A percentile compares a stretch with the other conserved stretches of the same genome.
phyloP scores from a whole-genome alignment of 2,113 vertebrate genomes.

The Murina feae region DNA sequence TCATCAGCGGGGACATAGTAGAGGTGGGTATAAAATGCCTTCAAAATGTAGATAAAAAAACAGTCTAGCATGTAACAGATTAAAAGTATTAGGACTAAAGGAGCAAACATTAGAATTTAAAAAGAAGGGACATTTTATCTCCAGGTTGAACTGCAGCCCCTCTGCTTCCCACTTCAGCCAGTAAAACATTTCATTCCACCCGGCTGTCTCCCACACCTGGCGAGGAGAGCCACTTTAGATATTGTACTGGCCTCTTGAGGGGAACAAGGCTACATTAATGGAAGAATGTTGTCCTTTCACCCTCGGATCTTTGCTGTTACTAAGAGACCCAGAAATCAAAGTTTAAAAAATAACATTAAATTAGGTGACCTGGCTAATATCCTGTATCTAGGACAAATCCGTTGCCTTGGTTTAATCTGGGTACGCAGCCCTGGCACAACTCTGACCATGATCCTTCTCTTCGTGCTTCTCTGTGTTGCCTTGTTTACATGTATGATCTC shows the following conservation, averaged over 20 bases:
- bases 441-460: not conserved
- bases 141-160: not conserved
- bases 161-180: not conserved
- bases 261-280: not conserved
- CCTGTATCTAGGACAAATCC: not conserved
- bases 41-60: not conserved
- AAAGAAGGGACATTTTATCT: not conserved
- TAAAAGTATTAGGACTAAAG: not conserved
- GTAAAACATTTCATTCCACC: not conserved
- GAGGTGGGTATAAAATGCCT: not conserved
- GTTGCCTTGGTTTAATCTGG: not conserved
- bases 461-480: not conserved
- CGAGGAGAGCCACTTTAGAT: not conserved
- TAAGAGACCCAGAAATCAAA: not conserved
- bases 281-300: not conserved
- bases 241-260: not conserved
- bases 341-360: not conserved
- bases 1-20: not conserved
- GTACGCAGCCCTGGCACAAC: not conserved
- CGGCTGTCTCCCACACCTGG: not conserved
- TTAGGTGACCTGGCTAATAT: not conserved
- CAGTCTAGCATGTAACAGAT: not conserved
- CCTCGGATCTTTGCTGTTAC: not conserved
- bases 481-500: not conserved
- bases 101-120: not conserved